Base-by-base conservation (phyloP, 2,888 invertebrate genomes). In the Frankliniella fusca region DNA sequence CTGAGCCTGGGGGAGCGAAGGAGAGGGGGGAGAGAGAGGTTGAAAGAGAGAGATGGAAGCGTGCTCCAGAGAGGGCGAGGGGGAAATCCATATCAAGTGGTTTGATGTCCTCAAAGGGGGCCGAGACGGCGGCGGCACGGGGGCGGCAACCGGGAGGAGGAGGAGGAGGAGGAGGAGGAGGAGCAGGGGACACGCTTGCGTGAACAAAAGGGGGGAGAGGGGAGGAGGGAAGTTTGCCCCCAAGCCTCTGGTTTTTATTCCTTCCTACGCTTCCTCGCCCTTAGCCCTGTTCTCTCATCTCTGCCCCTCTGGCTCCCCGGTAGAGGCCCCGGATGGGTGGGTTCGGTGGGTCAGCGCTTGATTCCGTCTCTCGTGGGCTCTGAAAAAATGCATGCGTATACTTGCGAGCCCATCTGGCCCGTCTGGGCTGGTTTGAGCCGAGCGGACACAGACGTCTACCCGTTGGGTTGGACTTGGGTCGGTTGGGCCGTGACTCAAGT, bases 31-130 rank as follows among this genome's bases (percentile, higher is more conserved):
- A 5, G 38, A n/a, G n/a, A n/a, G n/a, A n/a, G n/a, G n/a, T n/a
- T n/a, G n/a, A n/a, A n/a, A n/a, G n/a, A n/a, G n/a, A n/a, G n/a
- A n/a, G n/a, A n/a, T 5, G 38, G 38, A 38, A 38, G 38, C 38
- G 38, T 38, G 38, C 38, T 38, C 38, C 3, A 38, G 38, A 38
- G 38, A 38, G 38, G 38, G 38, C 2, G 38, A 18, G 5, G 23
- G 70, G 70, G 70, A 70, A 70, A 70, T 70, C 70, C 23, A 70
- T 23, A 70, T 70, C 70, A 70, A 70, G 70, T 23, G 70, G 23
- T 70, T 70, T 70, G 70, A 70, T n/a, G 70, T 70, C 70, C 70
- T 70, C 70, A 70, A 70, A 70, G 70, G 70, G 70, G 70, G 23
- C 23, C 20, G n/a, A 23, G 65, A 65, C n/a, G 11, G 70, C 23